Evolutionary conservation across 2,797 vertebrate species (phyloP).

Genomic region (Triplophysa yarkandensis): DNA sequence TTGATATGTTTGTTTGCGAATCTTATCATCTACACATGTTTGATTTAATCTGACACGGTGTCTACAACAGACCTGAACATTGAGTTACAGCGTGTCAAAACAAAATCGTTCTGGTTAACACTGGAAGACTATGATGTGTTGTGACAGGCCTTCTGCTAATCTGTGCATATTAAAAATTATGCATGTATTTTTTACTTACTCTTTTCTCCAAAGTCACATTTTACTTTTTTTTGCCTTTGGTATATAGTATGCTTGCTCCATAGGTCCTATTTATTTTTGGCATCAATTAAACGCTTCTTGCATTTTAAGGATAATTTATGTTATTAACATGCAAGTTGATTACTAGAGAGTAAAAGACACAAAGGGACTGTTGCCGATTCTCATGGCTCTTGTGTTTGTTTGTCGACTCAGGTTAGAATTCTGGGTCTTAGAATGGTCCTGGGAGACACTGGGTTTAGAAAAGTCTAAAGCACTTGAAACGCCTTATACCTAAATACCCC

Average conservation of each 20-base stretch:
- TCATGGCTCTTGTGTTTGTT: background rate
- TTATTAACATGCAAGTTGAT: no score
- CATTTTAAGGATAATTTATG: no score
- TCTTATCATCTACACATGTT: background rate
- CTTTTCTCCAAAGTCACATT: no score
- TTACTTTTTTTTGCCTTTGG: no score
- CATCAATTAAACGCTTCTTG: no score
- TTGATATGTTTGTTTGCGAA: background rate
- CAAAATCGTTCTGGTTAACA: background rate
- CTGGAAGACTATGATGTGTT: background rate
- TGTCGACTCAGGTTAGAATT: background rate
- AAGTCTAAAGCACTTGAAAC: conserved; percentile 1
- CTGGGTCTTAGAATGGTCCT: background rate
- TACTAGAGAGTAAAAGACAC: no score
- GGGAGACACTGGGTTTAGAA: background rate
- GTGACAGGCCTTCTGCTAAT: background rate
- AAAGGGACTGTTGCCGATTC: no score
- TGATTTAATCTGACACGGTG: background rate
- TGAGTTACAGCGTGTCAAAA: background rate
- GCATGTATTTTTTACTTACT: no score
- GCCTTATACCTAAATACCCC: background rate
- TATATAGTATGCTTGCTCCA: no score
- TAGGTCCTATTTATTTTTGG: no score
- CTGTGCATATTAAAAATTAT: background rate
- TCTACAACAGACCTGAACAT: background rate